Evolutionary conservation across 2,113 vertebrate genomes (phyloP), one percentile per base, ranked within the genome.

Genomic region (Boulengeromyrus knoepffleri): DNA sequence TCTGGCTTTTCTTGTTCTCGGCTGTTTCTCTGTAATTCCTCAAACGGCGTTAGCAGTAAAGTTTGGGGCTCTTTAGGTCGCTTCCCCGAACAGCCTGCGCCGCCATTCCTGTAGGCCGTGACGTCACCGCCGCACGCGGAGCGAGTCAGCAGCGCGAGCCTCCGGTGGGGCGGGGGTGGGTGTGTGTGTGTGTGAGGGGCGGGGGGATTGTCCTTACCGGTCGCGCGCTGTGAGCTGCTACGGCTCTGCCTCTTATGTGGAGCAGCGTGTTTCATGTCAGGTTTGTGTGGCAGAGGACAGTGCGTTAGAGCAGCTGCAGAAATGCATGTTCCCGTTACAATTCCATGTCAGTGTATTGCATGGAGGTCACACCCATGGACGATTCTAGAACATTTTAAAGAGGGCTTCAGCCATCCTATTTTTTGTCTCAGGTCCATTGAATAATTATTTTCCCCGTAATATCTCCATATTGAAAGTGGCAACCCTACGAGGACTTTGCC

Each of bases 51-150:
- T 93, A 95, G 90, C 94, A 95, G 94, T 93, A 96, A 96, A 96
- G 96, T 96, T 96, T 96, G 93, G 92, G 94, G 94, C 91, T 96
- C 93, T 95, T 93, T 88, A 90, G 93, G 93, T 90, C 95, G 93
- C 94, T 96, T 96, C 95, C 93, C 94, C 93, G 91, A 89, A 92
- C 95, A 93, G 94, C 94, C 95, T 94, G 93, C 94, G 96, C 96
- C 95, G 96, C 96, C 96, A 97, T 96, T 97, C 94, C 96, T 93
- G 91, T 90, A 50, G 31, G 56, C 88, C 89, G 92, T 93, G 93
- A 94, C 93, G 90, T 94, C 92, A 91, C 88, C 10, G 27, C 91
- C 77, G 62, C 62, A 89, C 80, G 66, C 90, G 80, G 87, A 90
- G 90, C 91, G 90, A 91, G 90, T 93, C 92, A 93, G 93, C 92